Evolutionary conservation across 2,797 vertebrate species (phyloP).

Genomic region (Triplophysa yarkandensis): DNA sequence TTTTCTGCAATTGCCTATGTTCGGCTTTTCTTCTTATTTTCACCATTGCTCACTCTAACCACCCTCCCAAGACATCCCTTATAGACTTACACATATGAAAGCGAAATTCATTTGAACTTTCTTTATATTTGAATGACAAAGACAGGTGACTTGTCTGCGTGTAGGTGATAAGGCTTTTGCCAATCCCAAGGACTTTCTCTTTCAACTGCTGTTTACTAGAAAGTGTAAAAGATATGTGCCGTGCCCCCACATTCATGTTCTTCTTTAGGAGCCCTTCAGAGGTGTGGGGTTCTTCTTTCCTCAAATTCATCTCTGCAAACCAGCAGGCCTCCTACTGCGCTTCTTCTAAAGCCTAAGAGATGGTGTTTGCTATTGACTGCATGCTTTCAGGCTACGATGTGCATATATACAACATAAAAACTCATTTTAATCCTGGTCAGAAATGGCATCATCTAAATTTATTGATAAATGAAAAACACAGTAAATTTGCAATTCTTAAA

Average conservation of each 20-base stretch:
- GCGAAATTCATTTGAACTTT: constrained; percentile 22
- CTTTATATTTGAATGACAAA: constrained; percentile 63
- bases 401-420: not conserved
- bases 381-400: constrained; percentile 23
- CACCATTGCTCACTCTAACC: constrained; percentile 9
- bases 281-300: constrained; percentile 32
- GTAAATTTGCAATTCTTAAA: not conserved
- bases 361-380: constrained; percentile 5
- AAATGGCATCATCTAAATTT: constrained; percentile 8
- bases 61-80: not conserved
- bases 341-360: constrained; percentile 35
- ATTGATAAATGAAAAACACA: not conserved
- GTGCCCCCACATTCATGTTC: constrained; percentile 44
- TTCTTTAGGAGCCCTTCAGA: constrained; percentile 40
- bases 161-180: constrained; percentile 68
- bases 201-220: constrained; percentile 31
- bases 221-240: constrained; percentile 46
- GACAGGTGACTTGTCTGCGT: constrained; percentile 72
- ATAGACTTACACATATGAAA: constrained; percentile 25
- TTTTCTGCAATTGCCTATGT: not conserved
- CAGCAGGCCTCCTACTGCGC: constrained; percentile 47
- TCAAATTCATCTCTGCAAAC: constrained; percentile 66
- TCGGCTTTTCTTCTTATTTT: not conserved
- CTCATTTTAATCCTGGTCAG: not conserved
- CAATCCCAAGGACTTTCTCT: constrained; percentile 55